These are phyloP conservation scores for Mythimna albipuncta DNA, from an alignment of 2,888 invertebrate genomes.

Conservation along the genomic window DNA sequence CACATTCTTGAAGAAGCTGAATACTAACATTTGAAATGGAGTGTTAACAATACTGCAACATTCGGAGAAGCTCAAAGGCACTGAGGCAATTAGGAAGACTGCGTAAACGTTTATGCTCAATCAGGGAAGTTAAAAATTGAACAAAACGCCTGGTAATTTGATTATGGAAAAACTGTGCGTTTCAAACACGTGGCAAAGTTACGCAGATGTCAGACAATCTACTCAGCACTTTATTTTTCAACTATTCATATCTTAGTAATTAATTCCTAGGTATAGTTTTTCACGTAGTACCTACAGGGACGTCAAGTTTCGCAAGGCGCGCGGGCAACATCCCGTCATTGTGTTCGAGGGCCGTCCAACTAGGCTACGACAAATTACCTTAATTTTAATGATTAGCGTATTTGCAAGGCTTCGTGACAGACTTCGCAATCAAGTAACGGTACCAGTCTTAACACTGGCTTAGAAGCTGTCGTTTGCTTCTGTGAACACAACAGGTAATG, in stretches of 20 bases:
- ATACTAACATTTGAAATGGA: neutral
- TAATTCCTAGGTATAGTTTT: slow-evolving; percentile 24
- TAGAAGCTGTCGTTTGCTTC: slow-evolving; percentile 8
- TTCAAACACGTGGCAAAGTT: too few relatives aligned
- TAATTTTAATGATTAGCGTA: slow-evolving; percentile 63
- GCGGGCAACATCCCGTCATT: slow-evolving; percentile 67
- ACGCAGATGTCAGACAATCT: neutral
- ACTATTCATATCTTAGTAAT: neutral
- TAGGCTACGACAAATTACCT: slow-evolving; percentile 53
- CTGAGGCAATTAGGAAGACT: neutral
- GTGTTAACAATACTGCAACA: neutral
- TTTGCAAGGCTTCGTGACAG: slow-evolving; percentile 62
- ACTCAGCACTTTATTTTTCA: neutral
- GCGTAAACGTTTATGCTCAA: neutral
- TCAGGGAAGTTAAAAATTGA: neutral
- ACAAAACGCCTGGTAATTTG: too few relatives aligned
- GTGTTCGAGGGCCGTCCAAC: slow-evolving; percentile 50
- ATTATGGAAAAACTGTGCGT: too few relatives aligned
- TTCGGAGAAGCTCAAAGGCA: neutral
- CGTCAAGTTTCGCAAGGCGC: slow-evolving; percentile 46
- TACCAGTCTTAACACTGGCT: slow-evolving; percentile 23
- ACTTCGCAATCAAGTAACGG: slow-evolving; percentile 52
- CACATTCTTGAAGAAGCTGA: neutral
- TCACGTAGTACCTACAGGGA: slow-evolving; percentile 19
- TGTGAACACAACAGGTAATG: slow-evolving; percentile 2